Conservation (phyloP, 1,140 invertebrate genomes). For the Drosophila biarmipes region DNA sequence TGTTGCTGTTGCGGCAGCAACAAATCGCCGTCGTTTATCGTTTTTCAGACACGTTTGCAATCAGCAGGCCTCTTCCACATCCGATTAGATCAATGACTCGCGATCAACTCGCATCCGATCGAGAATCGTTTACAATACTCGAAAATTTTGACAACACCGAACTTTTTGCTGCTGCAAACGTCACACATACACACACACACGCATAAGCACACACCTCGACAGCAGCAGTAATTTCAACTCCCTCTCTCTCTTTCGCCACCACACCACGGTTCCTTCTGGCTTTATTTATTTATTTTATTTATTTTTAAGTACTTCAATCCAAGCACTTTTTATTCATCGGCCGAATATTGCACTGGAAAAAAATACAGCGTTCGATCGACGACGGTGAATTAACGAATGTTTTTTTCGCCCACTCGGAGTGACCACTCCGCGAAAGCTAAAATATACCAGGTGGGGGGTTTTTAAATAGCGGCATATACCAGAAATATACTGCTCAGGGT, state of each 20-base stretch:
- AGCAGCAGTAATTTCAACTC: constrained; percentile 10
- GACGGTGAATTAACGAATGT: constrained; percentile 6
- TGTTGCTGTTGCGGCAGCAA: constrained; percentile 21
- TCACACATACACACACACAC: constrained; percentile 55
- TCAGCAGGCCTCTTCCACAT: constrained; percentile 11
- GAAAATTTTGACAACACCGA: constrained; percentile 59
- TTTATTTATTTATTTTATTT: background rate
- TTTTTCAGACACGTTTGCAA: constrained; percentile 18
- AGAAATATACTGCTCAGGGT: background rate
- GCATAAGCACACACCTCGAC: constrained; percentile 35
- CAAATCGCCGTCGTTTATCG: constrained; percentile 26
- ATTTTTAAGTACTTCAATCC: constrained; percentile 8
- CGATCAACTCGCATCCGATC: constrained; percentile 8
- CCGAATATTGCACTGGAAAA: constrained; percentile 17
- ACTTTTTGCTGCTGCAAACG: constrained; percentile 65
- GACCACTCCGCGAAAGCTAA: background rate
- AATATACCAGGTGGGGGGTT: background rate
- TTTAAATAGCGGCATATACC: background rate
- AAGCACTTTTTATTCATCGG: constrained; percentile 9
- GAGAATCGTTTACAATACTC: constrained; percentile 50
- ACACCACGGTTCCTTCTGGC: background rate
- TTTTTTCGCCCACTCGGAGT: constrained; percentile 10
- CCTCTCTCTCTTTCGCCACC: background rate
- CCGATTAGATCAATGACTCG: background rate
- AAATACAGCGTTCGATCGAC: constrained; percentile 18